Evolutionary conservation across 2,113 vertebrate species (phyloP).

Genomic region (Actenoides hombroni): DNA sequence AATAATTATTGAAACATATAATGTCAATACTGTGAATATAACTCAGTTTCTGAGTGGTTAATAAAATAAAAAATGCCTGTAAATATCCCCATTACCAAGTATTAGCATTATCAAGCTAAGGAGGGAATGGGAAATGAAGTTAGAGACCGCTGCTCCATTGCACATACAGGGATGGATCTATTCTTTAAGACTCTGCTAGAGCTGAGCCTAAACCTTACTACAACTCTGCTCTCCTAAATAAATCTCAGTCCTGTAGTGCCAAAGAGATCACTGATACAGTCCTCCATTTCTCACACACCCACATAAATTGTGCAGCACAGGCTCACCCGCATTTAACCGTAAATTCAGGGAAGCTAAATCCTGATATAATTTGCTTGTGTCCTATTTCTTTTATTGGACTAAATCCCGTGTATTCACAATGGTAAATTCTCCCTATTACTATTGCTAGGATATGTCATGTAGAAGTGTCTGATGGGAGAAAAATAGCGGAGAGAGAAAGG

Average conservation of each 20-base stretch:
- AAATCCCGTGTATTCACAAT: background rate
- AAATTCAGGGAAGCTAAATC: background rate
- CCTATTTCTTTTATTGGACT: background rate
- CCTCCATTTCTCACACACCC: background rate
- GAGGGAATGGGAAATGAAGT: background rate
- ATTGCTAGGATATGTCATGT: background rate
- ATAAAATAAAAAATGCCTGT: background rate
- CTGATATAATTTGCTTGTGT: background rate
- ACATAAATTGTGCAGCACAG: background rate
- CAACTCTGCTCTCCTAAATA: background rate
- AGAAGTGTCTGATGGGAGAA: background rate
- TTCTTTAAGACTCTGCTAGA: background rate
- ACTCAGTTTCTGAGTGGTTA: background rate
- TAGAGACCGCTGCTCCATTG: background rate
- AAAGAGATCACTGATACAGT: background rate
- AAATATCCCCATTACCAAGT: background rate
- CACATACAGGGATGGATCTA: background rate
- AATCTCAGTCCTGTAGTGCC: background rate
- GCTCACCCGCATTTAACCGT: background rate
- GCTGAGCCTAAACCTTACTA: background rate
- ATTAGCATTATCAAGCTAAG: background rate
- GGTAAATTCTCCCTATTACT: background rate
- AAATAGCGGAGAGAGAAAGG: background rate
- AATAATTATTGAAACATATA: background rate
- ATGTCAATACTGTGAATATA: background rate